phyloP scores from a whole-genome alignment of 2,797 vertebrate species.

The Mormyrops boulengeri region DNA sequence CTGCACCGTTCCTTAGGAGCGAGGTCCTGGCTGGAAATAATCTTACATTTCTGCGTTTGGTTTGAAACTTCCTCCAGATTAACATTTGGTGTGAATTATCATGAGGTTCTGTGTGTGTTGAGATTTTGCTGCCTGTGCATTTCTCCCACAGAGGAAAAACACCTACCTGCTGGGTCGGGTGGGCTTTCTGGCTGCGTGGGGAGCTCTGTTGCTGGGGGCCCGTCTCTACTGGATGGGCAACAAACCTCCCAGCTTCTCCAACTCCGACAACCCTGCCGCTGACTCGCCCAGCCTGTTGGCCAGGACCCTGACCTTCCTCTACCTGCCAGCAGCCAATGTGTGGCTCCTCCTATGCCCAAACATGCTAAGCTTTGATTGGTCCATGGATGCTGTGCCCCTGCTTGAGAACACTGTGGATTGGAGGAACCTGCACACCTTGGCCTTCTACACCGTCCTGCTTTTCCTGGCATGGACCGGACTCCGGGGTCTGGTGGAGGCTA shows the following conservation, averaged over 20 bases:
- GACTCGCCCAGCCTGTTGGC: slow-evolving; percentile 79
- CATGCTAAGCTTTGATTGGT: slow-evolving; percentile 97
- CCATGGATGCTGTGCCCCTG: slow-evolving; percentile 95
- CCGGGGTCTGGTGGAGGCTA: slow-evolving; percentile 64
- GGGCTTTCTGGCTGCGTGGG: slow-evolving; percentile 78
- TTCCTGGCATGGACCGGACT: slow-evolving; percentile 73
- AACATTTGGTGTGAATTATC: background rate
- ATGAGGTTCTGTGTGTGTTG: background rate
- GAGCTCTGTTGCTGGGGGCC: slow-evolving; percentile 73
- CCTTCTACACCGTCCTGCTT: slow-evolving; percentile 77
- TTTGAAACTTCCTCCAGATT: background rate
- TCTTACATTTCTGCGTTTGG: background rate
- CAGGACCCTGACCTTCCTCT: slow-evolving; percentile 80
- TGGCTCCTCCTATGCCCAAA: slow-evolving; percentile 93
- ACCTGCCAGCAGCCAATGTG: slow-evolving; percentile 84
- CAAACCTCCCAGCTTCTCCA: slow-evolving; percentile 96
- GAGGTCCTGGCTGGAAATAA: background rate
- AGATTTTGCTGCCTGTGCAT: background rate
- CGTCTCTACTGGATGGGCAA: slow-evolving; percentile 99
- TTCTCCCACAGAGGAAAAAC: slow-evolving; percentile 75
- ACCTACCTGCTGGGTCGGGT: slow-evolving; percentile 75
- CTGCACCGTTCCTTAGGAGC: background rate
- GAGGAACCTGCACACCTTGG: slow-evolving; percentile 78
- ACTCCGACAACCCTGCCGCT: slow-evolving; percentile 95
- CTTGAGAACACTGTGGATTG: slow-evolving; percentile 74